Evolutionary conservation across 37 sponge, comb jelly and placozoan genomes (phyloP).

Genomic region (Agelas oroides): DNA sequence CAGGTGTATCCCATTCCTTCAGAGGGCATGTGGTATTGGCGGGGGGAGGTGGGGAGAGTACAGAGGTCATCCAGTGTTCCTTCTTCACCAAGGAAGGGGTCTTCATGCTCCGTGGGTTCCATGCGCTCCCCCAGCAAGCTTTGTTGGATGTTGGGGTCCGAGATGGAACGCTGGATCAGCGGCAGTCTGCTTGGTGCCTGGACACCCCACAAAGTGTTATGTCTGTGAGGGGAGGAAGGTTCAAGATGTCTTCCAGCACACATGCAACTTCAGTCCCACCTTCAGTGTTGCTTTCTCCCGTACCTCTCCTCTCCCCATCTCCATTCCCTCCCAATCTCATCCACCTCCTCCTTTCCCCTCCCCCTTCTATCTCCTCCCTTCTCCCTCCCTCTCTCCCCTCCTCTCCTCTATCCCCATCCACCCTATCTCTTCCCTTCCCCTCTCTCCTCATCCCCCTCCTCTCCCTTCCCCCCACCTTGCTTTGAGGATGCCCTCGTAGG

Average conservation of each 20-base stretch:
- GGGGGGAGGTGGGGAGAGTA: background rate
- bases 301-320: too few species aligned
- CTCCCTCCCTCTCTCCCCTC: too few species aligned
- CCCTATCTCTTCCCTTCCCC: background rate
- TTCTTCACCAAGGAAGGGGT: conserved; percentile 1
- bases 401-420: background rate
- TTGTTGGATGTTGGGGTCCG: conserved; percentile 68
- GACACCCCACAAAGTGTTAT: conserved; percentile 75
- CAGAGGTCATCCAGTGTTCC: background rate
- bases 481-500: conserved; percentile 93
- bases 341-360: background rate
- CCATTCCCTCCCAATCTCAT: too few species aligned
- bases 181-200: conserved; percentile 51
- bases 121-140: background rate
- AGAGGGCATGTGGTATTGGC: too few species aligned
- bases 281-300: too few species aligned
- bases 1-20: too few species aligned
- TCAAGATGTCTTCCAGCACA: too few species aligned
- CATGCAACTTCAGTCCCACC: too few species aligned
- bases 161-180: conserved; percentile 40
- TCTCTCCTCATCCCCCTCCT: background rate
- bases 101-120: background rate
- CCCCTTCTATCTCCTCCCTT: too few species aligned
- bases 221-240: conserved; percentile 27
- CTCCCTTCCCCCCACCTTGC: conserved; percentile 77